Evolutionary conservation across 2,797 vertebrate species (phyloP).

Genomic region (Zenarchopterus dispar): DNA sequence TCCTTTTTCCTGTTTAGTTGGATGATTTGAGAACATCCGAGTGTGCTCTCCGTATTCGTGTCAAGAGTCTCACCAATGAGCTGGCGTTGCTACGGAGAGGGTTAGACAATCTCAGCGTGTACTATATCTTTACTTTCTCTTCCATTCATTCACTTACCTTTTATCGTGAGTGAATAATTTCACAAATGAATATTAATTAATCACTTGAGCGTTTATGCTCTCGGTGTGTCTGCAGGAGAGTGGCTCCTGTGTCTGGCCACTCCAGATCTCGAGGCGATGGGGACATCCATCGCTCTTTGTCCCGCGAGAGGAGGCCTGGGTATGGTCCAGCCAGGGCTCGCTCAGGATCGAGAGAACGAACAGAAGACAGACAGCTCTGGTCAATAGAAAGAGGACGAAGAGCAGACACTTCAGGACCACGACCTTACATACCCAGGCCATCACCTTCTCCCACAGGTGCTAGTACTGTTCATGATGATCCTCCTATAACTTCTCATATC

Average conservation of each 20-base stretch:
- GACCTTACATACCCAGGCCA: conserved; percentile 69
- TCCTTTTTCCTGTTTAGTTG: conserved; percentile 69
- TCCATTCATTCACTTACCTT: conserved; percentile 25
- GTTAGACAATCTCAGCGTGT: conserved; percentile 81
- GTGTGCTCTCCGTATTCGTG: conserved; percentile 83
- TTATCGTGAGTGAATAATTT: background rate
- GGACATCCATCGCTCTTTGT: conserved; percentile 79
- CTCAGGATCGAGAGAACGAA: conserved; percentile 84
- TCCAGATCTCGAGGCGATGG: conserved; percentile 66
- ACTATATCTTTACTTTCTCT: conserved; percentile 61
- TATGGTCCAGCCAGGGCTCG: conserved; percentile 70
- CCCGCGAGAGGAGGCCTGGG: conserved; percentile 73
- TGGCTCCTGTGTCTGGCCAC: conserved; percentile 68
- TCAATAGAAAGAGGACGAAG: conserved; percentile 75
- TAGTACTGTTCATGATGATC: background rate
- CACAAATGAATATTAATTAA: background rate
- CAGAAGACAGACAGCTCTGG: conserved; percentile 62
- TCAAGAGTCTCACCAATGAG: conserved; percentile 88
- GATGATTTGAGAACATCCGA: conserved; percentile 88
- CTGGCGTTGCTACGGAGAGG: conserved; percentile 85
- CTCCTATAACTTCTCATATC: background rate
- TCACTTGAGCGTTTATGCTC: background rate
- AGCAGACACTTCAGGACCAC: conserved; percentile 79
- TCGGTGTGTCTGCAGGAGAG: conserved; percentile 66
- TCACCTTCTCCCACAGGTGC: conserved; percentile 86